Evolutionary conservation across 2,797 vertebrate species (phyloP).

Genomic region (Pantherophis alleghaniensis): DNA sequence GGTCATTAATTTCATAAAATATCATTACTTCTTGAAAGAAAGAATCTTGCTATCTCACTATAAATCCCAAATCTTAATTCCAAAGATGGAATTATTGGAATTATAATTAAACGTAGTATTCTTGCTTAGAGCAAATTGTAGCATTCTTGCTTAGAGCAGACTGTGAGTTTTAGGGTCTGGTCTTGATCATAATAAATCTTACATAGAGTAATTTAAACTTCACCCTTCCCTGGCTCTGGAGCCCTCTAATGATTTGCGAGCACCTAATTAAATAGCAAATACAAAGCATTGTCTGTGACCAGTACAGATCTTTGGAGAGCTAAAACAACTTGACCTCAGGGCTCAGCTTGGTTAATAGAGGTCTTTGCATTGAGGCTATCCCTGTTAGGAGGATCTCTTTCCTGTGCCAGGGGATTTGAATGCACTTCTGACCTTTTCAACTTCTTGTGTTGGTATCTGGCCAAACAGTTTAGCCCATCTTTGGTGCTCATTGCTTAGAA

Average conservation of each 20-base stretch:
- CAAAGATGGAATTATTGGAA: accelerated
- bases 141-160: not conserved
- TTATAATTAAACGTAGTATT: not conserved
- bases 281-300: slow-evolving; percentile 57
- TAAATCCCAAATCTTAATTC: not conserved
- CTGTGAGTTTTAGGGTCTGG: not conserved
- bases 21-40: not conserved
- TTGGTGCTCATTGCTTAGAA: slow-evolving; percentile 8
- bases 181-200: slow-evolving; percentile 16
- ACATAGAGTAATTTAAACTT: not conserved
- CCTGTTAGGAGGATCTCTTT: not conserved
- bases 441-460: slow-evolving; percentile 65
- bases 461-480: slow-evolving; percentile 63
- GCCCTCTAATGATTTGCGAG: not conserved
- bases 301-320: slow-evolving; percentile 19
- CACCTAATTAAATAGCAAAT: not conserved
- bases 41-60: not conserved
- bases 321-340: slow-evolving; percentile 55
- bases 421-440: slow-evolving; percentile 65
- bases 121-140: not conserved
- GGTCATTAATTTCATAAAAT: not conserved
- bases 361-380: not conserved
- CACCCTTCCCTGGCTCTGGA: not conserved
- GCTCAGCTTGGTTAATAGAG: slow-evolving; percentile 31
- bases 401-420: slow-evolving; percentile 32